Base-by-base conservation (phyloP, 2,797 vertebrate species). In the Arrhamphus sclerolepis region DNA sequence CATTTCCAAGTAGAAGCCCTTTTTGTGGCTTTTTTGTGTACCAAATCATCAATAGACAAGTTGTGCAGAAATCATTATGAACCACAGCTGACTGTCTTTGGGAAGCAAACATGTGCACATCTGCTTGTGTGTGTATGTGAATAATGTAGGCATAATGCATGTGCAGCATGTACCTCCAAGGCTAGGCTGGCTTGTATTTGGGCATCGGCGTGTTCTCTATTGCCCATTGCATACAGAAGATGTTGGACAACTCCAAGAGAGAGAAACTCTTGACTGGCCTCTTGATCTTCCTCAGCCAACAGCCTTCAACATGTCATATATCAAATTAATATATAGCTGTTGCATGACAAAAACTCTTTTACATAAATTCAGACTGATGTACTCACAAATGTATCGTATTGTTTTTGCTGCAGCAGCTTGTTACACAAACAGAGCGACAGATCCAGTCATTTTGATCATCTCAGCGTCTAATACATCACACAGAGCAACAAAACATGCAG, bases 101-200 rank as follows among this genome's bases (percentile, higher is more conserved):
- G 14, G 21, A 40, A 26, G 6, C 14, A 16, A 44, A 17, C 19
- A 24, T 28, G 21, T 28, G 10, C 18, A 14, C 13, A 38, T 28
- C 21, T 10, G 14, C 38, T 3, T 59, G 28, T 26, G 21, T 46
- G 21, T 47, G 16, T 21, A 4, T 39, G 13, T 17, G n/a, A 6
- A 21, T 21, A 19, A 62, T 21, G 4, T 0, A 14, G 22, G 21
- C 38, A 60, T 29, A 20, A 38, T 18, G 17, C 17, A 46, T 38
- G 31, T 39, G 19, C n/a, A 20, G 14, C 29, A 2, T 39, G 11
- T 71, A 95, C 95, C 93, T 94, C 49, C 59, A 97, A 85, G 7
- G 94, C 83, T 39, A 93, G 66, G 54, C 93, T 93, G 74, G 94
- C 93, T 46, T 96, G 91, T 75, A 89, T 90, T 89, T 97, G 96